These are phyloP conservation scores for Cremastinae sp. DNA, from an alignment of 2,888 invertebrate genomes.

Conservation along the genomic window DNA sequence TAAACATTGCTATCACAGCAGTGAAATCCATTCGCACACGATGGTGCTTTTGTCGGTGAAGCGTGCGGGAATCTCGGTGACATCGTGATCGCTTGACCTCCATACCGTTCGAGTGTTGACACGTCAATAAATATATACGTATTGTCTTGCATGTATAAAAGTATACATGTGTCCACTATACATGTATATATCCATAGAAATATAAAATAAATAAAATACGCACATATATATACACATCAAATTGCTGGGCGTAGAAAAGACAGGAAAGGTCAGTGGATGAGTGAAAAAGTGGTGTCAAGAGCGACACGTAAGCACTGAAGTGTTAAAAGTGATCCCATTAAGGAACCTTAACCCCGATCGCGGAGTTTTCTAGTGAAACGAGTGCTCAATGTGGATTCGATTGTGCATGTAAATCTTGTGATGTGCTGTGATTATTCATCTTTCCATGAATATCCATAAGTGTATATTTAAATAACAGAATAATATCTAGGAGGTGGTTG, in stretches of 20 bases:
- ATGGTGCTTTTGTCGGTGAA: slow-evolving; percentile 54
- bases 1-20: slow-evolving; percentile 28
- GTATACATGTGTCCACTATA: not conserved
- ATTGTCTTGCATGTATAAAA: not conserved
- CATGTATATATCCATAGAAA: not conserved
- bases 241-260: not conserved
- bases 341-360: slow-evolving; percentile 9
- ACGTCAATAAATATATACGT: slow-evolving; percentile 23
- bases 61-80: slow-evolving; percentile 55
- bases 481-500: too few relatives aligned
- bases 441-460: slow-evolving; percentile 18
- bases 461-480: not conserved
- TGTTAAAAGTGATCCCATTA: slow-evolving; percentile 32
- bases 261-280: slow-evolving; percentile 26
- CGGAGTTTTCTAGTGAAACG: slow-evolving; percentile 31
- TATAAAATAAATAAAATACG: not conserved
- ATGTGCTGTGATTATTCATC: slow-evolving; percentile 33
- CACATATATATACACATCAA: not conserved
- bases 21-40: slow-evolving; percentile 41
- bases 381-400: slow-evolving; percentile 47
- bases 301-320: not conserved
- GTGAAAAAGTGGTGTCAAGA: not conserved
- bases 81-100: slow-evolving; percentile 41
- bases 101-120: slow-evolving; percentile 15
- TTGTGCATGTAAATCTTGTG: slow-evolving; percentile 32